Evolutionary conservation across 2,888 invertebrate species (phyloP).

Genomic region (Diaprepes abbreviatus): DNA sequence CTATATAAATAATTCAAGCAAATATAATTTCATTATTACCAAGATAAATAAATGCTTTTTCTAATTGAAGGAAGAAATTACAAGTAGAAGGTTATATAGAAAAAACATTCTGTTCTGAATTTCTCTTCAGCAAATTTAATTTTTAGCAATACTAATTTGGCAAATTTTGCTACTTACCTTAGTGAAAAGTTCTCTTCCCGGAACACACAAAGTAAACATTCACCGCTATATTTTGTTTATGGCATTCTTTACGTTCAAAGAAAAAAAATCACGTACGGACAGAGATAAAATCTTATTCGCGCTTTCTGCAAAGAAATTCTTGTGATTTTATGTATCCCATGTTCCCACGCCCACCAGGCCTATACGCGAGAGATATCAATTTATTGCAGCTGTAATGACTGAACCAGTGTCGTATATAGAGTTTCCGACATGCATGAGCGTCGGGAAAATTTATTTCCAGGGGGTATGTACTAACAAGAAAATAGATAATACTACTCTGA

Average conservation of each 20-base stretch:
- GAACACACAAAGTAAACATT: constrained; percentile 27
- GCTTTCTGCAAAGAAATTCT: constrained; percentile 53
- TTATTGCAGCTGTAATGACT: constrained; percentile 46
- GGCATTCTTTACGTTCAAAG: constrained; percentile 14
- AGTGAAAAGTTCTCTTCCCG: not conserved
- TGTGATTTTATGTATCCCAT: constrained; percentile 49
- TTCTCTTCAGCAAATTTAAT: too few species aligned
- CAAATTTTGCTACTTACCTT: constrained; percentile 6
- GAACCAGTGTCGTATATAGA: constrained; percentile 45
- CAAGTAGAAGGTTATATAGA: too few species aligned
- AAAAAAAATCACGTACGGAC: constrained; percentile 26
- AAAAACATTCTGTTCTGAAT: too few species aligned
- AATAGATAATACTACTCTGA: too few species aligned
- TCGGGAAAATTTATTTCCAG: not conserved
- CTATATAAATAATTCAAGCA: too few species aligned
- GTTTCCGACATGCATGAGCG: constrained; percentile 28
- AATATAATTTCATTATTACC: too few species aligned
- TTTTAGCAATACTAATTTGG: not conserved
- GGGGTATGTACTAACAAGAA: too few species aligned
- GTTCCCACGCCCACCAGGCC: constrained; percentile 52
- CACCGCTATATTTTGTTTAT: constrained; percentile 33
- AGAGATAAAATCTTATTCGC: constrained; percentile 40
- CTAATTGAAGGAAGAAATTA: too few species aligned
- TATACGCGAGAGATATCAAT: constrained; percentile 50
- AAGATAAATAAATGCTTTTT: too few species aligned